phyloP scores from a whole-genome alignment of 2,113 vertebrate genomes.

The Micronycteris hirsuta region DNA sequence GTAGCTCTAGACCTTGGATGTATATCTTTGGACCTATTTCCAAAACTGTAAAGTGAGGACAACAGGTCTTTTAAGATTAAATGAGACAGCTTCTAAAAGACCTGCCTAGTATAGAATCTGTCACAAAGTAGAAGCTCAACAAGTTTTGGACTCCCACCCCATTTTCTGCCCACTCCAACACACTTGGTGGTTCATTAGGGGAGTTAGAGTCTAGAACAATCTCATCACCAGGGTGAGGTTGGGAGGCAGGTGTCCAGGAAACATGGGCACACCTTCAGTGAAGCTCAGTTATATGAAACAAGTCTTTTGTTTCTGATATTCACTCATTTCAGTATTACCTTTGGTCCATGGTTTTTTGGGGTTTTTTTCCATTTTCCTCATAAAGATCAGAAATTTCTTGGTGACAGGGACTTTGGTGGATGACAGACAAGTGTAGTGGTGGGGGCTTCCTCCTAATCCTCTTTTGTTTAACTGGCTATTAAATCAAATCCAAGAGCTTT shows the following conservation, averaged over 20 bases:
- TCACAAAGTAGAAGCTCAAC: background rate
- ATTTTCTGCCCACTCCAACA: background rate
- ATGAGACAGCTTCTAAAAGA: background rate
- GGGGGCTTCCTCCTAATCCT: background rate
- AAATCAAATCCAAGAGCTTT: background rate
- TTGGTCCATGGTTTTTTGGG: background rate
- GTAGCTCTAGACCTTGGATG: background rate
- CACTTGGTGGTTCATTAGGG: background rate
- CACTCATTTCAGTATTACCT: background rate
- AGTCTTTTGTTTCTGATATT: background rate
- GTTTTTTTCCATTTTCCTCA: background rate
- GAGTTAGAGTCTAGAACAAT: background rate
- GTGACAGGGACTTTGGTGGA: background rate
- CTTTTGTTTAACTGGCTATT: background rate
- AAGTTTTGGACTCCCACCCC: background rate
- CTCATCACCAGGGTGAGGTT: background rate
- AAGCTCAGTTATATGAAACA: background rate
- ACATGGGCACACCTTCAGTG: background rate
- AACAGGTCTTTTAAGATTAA: background rate
- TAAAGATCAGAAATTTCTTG: background rate
- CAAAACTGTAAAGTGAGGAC: background rate
- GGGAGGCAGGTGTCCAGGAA: background rate
- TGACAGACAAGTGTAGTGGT: background rate
- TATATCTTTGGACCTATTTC: background rate
- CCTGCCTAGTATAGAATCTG: background rate